These are phyloP conservation scores for Denticeps clupeoides DNA, from an alignment of 2,797 vertebrate genomes.

Conservation along the genomic window DNA sequence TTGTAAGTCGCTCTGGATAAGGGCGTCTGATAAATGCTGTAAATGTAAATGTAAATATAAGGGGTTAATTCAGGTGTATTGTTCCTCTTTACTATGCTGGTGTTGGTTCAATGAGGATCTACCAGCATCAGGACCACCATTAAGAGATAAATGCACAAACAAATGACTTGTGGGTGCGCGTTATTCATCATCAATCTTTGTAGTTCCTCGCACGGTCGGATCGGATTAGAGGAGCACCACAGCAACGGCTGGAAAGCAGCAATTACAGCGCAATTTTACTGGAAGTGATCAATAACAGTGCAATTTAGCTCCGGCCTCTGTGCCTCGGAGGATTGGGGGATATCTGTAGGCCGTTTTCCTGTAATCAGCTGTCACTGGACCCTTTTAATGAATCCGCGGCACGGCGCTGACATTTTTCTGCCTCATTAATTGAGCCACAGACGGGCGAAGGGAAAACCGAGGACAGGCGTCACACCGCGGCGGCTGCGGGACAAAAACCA, in stretches of 20 bases:
- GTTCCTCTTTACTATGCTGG: too few relatives aligned
- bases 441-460: slow-evolving; percentile 33
- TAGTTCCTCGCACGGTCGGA: slow-evolving; percentile 26
- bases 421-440: slow-evolving; percentile 43
- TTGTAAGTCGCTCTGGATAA: too few relatives aligned
- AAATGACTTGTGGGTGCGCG: slow-evolving; percentile 24
- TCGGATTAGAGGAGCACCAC: slow-evolving; percentile 40
- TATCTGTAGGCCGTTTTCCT: slow-evolving; percentile 48
- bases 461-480: slow-evolving; percentile 15
- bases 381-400: slow-evolving; percentile 51
- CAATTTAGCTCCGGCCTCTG: slow-evolving; percentile 40
- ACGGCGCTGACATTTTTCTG: slow-evolving; percentile 46
- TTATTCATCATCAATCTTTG: slow-evolving; percentile 29
- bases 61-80: too few relatives aligned
- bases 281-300: slow-evolving; percentile 44
- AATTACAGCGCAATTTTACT: slow-evolving; percentile 46
- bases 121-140: not conserved
- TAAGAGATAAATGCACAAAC: slow-evolving; percentile 4
- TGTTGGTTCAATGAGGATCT: not conserved
- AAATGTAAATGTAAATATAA: too few relatives aligned
- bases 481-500: slow-evolving; percentile 13
- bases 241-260: slow-evolving; percentile 30
- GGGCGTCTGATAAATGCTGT: too few relatives aligned
- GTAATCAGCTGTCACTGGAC: slow-evolving; percentile 47
- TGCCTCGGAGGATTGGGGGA: slow-evolving; percentile 31